Conservation (phyloP, 2,888 invertebrate genomes). For the Amblyjoppa proteus region DNA sequence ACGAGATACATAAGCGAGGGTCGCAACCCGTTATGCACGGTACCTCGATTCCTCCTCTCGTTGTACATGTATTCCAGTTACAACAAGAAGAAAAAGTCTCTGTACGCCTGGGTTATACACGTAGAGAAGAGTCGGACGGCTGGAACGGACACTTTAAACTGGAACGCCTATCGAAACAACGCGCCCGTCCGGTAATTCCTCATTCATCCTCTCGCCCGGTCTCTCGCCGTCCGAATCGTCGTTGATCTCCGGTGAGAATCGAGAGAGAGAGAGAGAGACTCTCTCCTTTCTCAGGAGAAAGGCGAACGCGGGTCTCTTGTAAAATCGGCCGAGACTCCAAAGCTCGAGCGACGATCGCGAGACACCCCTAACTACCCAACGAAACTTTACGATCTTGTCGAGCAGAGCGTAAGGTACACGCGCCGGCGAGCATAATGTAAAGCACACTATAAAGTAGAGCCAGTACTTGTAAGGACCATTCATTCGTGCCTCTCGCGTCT, state of each 20-base stretch:
- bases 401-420: slow-evolving; percentile 17
- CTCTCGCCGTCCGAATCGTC: slow-evolving; percentile 18
- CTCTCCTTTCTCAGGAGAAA: background rate
- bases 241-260: slow-evolving; percentile 32
- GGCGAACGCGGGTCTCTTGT: slow-evolving; percentile 22
- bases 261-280: background rate
- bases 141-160: slow-evolving; percentile 57
- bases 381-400: slow-evolving; percentile 67
- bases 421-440: slow-evolving; percentile 41
- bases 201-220: slow-evolving; percentile 60
- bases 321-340: slow-evolving; percentile 56
- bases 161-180: slow-evolving; percentile 65
- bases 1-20: slow-evolving; percentile 7
- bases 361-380: slow-evolving; percentile 56
- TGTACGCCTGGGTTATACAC: background rate
- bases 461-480: slow-evolving; percentile 48
- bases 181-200: slow-evolving; percentile 58
- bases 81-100: slow-evolving; percentile 22
- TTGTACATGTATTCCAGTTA: slow-evolving; percentile 18
- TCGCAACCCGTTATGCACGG: slow-evolving; percentile 39
- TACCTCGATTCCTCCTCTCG: slow-evolving; percentile 23
- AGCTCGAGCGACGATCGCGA: slow-evolving; percentile 61
- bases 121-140: slow-evolving; percentile 20
- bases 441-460: slow-evolving; percentile 64
- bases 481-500: slow-evolving; percentile 40